These are phyloP conservation scores for Hoplodrina ambigua DNA, from an alignment of 2,888 invertebrate genomes.

Conservation along the genomic window DNA sequence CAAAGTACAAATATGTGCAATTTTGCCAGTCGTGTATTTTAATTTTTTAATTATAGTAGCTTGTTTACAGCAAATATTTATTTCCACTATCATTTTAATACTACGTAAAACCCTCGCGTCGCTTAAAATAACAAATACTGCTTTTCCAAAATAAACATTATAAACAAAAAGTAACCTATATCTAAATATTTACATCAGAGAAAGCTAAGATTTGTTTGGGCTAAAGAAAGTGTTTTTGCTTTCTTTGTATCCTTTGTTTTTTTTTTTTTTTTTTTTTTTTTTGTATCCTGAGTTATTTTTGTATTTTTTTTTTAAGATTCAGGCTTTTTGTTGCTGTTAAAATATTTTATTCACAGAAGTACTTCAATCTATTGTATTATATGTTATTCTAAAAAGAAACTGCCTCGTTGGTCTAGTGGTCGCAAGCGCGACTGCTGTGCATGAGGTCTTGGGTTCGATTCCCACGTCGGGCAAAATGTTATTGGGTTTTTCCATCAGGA, in stretches of 20 bases:
- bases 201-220: slow-evolving; percentile 1
- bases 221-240: slow-evolving; percentile 5
- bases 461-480: too few relatives aligned
- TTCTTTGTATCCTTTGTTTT: not conserved
- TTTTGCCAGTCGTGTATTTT: too few relatives aligned
- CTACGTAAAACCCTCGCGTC: not conserved
- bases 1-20: too few relatives aligned
- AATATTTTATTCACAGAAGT: not conserved
- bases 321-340: not conserved
- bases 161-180: slow-evolving; percentile 2
- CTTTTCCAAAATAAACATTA: slow-evolving; percentile 10
- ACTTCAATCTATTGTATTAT: too few relatives aligned
- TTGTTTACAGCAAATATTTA: too few relatives aligned
- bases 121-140: not conserved
- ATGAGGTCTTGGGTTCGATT: too few relatives aligned
- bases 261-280: not conserved
- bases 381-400: too few relatives aligned
- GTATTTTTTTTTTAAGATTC: not conserved
- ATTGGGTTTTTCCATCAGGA: too few relatives aligned
- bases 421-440: too few relatives aligned
- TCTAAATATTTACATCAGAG: slow-evolving; percentile 12
- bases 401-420: too few relatives aligned
- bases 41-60: too few relatives aligned
- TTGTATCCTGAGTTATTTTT: not conserved
- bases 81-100: too few relatives aligned